Evolutionary conservation across 2,113 vertebrate species (phyloP), one percentile per base, ranked within the genome.

Genomic region (Gobio gobio): DNA sequence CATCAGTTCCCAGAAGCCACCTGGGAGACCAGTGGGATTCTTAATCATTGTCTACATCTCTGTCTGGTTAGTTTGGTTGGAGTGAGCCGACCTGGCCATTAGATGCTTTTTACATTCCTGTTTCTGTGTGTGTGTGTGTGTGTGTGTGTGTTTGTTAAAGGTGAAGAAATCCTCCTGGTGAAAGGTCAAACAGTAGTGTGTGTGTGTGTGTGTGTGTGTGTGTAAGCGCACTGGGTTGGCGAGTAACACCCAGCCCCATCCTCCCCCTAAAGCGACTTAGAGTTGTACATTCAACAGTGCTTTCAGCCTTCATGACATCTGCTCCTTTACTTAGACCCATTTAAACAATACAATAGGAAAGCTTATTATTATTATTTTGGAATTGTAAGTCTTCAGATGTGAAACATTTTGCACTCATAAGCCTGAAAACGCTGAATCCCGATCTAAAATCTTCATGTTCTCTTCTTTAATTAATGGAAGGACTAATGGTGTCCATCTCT

Each of bases 111-210:
- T 83, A 56, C 79, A 83, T 78, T 85, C 86, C 43, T 74, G 9
- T 63, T 59, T 45, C 3, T 56, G 22, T 56, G 75, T 22, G 76
- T 5, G 33, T 66, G 33, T 45, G 33, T 63, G 33, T 63, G 36
- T 61, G 66, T 82, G 68, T 56, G 29, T 49, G 1, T 29, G 29
- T 10, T 3, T 59, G 78, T 10, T 5, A 12, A 61, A 68, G 70
- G 14, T 54, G 24, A 72, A 61, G 61, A 82, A 87, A 89, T 78
- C 51, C 77, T 89, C 40, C 66, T 83, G 75, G 58, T 56, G 56
- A 82, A 84, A 81, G 88, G 82, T 87, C 73, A 83, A 76, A 86
- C 66, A 70, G 82, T 76, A 49, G 59, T 68, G 26, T 43, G 36
- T 36, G 33, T 36, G 36, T 40, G 36, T 6, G 43, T 49, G 68